Base-by-base conservation (phyloP, 2,113 vertebrate species). In the Chionis minor region DNA sequence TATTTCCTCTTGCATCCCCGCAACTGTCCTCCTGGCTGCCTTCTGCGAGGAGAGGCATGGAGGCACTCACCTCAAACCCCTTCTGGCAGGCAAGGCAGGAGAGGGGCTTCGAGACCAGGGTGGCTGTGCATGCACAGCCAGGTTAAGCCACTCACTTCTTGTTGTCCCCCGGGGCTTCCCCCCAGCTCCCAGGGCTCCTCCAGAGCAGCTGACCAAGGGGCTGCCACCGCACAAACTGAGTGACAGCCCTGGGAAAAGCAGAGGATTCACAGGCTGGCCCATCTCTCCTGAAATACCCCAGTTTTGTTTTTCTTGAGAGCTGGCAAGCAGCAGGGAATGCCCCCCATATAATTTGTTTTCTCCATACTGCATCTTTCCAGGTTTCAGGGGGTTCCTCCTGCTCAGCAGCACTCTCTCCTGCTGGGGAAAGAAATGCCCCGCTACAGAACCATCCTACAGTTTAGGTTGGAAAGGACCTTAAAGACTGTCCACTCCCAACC, bases 41-140 rank as follows among this genome's bases (percentile, higher is more conserved):
- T 32, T 59, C 27, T 45, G 27, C 23, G 26, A 73, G 19, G 15
- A 81, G 20, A 70, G n/a, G 35, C 74, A 73, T 0, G 0, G 15
- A 38, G 45, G 28, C 8, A 19, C 10, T 51, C 1, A 0, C 52
- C 69, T 52, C 70, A 90, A 87, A 40, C 3, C 13, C 62, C 6
- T 74, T 42, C 49, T 19, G 24, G 12, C 10, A 28, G 58, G 22
- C 56, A 69, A 66, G 24, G 12, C 10, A 28, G 58, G 22, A 58
- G 72, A 62, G 35, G 47, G 8, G 30, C 28, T 81, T 70, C 2
- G 6, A 81, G 65, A 21, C 0, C 0, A 0, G 23, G 40, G 61
- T 0, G 22, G 27, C 40, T 51, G 55, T 5, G 40, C 33, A 14
- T 1, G 5, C 58, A 58, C 21, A 63, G n/a, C 49, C 69, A 61